phyloP scores from a whole-genome alignment of 1,140 invertebrate genomes.

The Cherax quadricarinatus region DNA sequence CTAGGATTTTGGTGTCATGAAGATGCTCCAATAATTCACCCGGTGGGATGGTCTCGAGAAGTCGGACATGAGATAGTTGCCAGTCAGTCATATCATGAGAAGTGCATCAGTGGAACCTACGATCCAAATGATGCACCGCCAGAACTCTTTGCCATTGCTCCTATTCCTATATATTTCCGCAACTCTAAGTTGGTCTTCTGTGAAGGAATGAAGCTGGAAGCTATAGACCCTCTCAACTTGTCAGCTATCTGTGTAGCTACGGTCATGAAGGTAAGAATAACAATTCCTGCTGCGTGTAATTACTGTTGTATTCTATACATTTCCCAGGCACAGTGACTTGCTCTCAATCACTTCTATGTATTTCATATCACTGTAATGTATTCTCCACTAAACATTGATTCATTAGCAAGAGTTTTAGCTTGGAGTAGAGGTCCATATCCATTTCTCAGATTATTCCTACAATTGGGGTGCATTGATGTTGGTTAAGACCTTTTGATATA shows the following conservation, averaged over 20 bases:
- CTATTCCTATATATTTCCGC: constrained; percentile 73
- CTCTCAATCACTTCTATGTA: too few relatives aligned
- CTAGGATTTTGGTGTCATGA: constrained; percentile 95
- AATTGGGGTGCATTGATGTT: too few relatives aligned
- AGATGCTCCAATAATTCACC: constrained; percentile 95
- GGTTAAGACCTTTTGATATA: too few relatives aligned
- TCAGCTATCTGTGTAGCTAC: constrained; percentile 96
- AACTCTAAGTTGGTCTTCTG: constrained; percentile 81
- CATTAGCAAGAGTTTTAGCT: too few relatives aligned
- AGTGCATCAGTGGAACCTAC: constrained; percentile 80
- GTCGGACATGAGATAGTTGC: constrained; percentile 90
- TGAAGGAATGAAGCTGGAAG: constrained; percentile 97
- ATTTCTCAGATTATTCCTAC: too few relatives aligned
- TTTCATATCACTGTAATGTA: too few relatives aligned
- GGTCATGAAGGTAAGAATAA: constrained; percentile 85
- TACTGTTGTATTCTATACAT: not conserved
- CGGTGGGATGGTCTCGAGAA: constrained; percentile 93
- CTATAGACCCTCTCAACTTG: constrained; percentile 96
- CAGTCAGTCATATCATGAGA: constrained; percentile 85
- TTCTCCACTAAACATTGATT: too few relatives aligned
- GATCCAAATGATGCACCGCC: constrained; percentile 85
- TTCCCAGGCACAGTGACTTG: not conserved
- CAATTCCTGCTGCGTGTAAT: not conserved
- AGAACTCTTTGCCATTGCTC: constrained; percentile 82
- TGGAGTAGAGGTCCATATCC: too few relatives aligned